Conservation (phyloP, 2,113 vertebrate genomes). For the Cinclus cinclus region DNA sequence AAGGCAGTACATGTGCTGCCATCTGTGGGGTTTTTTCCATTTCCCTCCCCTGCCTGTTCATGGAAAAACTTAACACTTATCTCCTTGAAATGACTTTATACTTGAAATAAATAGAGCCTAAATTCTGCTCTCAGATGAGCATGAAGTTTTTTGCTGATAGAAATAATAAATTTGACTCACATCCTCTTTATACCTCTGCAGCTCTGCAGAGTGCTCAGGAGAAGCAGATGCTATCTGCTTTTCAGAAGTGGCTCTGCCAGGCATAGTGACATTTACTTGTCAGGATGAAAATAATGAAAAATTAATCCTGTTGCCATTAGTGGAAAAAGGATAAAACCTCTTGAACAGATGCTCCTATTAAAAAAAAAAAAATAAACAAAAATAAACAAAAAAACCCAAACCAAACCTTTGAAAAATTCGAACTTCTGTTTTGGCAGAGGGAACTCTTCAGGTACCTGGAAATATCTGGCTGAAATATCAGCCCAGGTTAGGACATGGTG, state of each 20-base stretch:
- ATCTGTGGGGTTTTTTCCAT: fast-evolving
- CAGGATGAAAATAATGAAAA: constrained; percentile 45
- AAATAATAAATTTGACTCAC: not conserved
- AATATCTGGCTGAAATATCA: not conserved
- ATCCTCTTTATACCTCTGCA: not conserved
- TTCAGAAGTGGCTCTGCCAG: not conserved
- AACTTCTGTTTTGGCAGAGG: not conserved
- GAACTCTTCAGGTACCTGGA: not conserved
- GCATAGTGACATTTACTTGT: not conserved
- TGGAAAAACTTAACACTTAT: not conserved
- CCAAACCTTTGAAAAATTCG: not conserved
- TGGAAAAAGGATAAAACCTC: not conserved
- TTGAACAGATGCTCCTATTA: not conserved
- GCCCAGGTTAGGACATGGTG: not conserved
- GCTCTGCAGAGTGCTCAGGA: not conserved
- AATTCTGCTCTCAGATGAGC: not conserved
- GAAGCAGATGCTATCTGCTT: not conserved
- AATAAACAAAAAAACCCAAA: no score
- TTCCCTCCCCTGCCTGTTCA: not conserved
- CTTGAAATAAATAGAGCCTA: not conserved
- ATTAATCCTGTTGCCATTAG: constrained; percentile 20
- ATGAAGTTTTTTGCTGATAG: not conserved
- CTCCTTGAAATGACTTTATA: not conserved
- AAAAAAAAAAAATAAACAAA: no score
- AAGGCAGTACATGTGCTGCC: not conserved